Evolutionary conservation across 2,888 invertebrate genomes (phyloP).

Genomic region (Chymomyza fuscimana): DNA sequence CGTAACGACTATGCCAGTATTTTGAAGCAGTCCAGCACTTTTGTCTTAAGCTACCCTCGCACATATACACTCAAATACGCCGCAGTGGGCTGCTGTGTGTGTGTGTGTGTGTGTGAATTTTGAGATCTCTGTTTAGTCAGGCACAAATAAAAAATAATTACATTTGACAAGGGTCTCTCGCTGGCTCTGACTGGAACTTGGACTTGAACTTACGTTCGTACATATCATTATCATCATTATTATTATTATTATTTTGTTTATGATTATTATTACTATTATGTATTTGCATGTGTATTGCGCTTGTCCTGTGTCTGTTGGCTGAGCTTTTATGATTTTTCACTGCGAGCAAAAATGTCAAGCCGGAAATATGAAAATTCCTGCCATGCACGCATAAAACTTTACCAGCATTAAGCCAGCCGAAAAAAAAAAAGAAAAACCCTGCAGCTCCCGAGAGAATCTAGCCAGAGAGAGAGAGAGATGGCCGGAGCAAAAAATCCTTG

Average conservation of each 20-base stretch:
- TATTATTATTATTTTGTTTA: slow-evolving; percentile 11
- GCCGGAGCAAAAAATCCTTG: neutral
- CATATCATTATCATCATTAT: neutral
- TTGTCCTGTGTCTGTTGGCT: slow-evolving; percentile 1
- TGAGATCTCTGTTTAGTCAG: slow-evolving; percentile 6
- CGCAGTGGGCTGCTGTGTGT: no score
- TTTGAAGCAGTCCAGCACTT: no score
- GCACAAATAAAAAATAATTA: slow-evolving; percentile 41
- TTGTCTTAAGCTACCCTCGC: no score
- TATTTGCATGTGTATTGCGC: slow-evolving; percentile 14
- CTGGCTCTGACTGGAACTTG: neutral
- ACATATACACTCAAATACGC: no score
- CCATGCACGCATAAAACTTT: slow-evolving; percentile 12
- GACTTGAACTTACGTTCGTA: neutral
- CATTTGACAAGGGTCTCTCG: slow-evolving; percentile 58
- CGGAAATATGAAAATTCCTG: slow-evolving; percentile 29
- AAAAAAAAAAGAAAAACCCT: neutral
- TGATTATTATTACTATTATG: slow-evolving; percentile 23
- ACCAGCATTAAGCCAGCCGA: slow-evolving; percentile 12
- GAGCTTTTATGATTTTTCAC: slow-evolving; percentile 8
- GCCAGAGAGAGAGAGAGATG: neutral
- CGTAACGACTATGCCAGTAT: no score
- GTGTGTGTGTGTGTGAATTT: neutral
- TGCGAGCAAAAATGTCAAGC: slow-evolving; percentile 16
- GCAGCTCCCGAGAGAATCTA: neutral